These are phyloP conservation scores for Drosophila pallidifrons DNA, from an alignment of 1,140 invertebrate species.

Conservation along the genomic window DNA sequence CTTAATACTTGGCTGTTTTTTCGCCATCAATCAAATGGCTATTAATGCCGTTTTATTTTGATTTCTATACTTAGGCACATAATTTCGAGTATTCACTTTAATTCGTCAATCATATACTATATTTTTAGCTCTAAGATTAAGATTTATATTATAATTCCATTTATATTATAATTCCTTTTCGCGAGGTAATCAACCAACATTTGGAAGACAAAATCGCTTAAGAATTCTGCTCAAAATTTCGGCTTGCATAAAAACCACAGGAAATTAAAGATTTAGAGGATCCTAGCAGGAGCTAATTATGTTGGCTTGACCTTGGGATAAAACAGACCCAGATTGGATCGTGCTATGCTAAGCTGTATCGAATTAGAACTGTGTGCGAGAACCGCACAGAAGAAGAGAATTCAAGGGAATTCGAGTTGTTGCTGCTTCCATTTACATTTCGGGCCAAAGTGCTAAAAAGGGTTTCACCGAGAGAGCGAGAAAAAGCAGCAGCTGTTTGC, in stretches of 20 bases:
- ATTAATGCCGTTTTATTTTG: too few relatives aligned
- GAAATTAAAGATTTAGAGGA: conserved; percentile 3
- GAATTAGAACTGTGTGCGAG: conserved; percentile 62
- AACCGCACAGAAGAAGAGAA: conserved; percentile 5
- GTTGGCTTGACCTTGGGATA: conserved; percentile 46
- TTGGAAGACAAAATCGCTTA: background rate
- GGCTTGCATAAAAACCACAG: background rate
- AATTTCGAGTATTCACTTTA: too few relatives aligned
- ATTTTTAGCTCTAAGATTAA: too few relatives aligned
- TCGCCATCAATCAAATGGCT: too few relatives aligned
- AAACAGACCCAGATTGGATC: background rate
- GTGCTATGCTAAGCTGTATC: conserved; percentile 14
- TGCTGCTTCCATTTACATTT: conserved; percentile 21
- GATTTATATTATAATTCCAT: too few relatives aligned
- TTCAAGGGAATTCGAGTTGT: conserved; percentile 21
- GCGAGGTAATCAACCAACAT: background rate
- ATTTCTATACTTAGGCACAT: too few relatives aligned
- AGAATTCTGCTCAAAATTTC: background rate
- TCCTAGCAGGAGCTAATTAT: conserved; percentile 38
- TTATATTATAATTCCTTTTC: too few relatives aligned
- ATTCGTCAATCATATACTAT: too few relatives aligned
- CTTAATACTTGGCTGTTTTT: too few relatives aligned
- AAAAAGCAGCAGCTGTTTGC: conserved; percentile 70
- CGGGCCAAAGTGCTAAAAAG: conserved; percentile 67
- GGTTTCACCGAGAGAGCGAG: conserved; percentile 53